Evolutionary conservation across 2,797 vertebrate genomes (phyloP).

Genomic region (Monodelphis domestica): DNA sequence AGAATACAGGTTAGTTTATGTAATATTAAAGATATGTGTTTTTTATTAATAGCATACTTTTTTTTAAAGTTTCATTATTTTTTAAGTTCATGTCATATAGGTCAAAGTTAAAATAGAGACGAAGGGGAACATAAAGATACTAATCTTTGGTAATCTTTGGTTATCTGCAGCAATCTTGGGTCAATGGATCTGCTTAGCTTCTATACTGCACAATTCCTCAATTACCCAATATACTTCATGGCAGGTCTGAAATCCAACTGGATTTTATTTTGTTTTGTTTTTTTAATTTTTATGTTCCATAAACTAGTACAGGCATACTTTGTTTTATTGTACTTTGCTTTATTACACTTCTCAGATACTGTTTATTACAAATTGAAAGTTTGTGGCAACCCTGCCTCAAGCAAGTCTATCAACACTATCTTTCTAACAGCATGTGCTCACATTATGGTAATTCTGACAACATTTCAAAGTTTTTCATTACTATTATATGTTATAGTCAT

Average conservation of each 20-base stretch:
- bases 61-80: conserved; percentile 8
- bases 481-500: background rate
- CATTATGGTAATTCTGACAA: background rate
- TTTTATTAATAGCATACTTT: background rate
- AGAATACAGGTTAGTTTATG: conserved; percentile 12
- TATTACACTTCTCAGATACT: background rate
- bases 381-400: background rate
- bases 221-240: background rate
- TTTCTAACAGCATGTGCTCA: background rate
- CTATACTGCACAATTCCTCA: background rate
- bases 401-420: background rate
- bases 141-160: background rate
- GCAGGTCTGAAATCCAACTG: background rate
- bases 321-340: background rate
- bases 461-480: background rate
- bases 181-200: background rate
- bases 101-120: background rate
- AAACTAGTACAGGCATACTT: background rate
- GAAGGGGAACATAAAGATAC: background rate
- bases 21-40: background rate
- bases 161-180: background rate
- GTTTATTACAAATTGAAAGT: background rate
- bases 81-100: conserved; percentile 15
- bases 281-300: background rate
- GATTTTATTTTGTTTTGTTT: background rate